A percentile compares a stretch with the other conserved stretches of the same genome.
phyloP scores from a whole-genome alignment of 2,797 vertebrate genomes.

The Vireo griseus region DNA sequence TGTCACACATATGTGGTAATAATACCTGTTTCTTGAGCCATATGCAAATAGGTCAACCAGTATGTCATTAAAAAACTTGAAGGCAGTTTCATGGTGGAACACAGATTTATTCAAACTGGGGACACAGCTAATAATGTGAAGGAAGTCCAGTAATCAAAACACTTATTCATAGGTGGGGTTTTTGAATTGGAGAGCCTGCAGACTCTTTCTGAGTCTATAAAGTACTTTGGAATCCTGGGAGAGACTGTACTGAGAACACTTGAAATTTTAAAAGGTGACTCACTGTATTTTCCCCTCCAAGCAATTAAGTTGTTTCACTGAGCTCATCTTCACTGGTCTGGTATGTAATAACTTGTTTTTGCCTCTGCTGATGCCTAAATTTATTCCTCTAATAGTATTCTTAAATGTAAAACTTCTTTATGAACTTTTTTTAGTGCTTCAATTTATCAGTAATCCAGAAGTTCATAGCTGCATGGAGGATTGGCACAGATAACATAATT shows the following conservation, averaged over 20 bases:
- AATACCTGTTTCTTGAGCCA: background rate
- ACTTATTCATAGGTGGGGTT: background rate
- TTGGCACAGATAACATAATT: background rate
- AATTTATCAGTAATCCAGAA: background rate
- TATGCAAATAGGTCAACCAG: background rate
- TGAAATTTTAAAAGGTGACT: conserved; percentile 44
- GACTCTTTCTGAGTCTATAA: background rate
- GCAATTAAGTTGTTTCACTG: conserved; percentile 30
- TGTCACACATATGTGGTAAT: background rate
- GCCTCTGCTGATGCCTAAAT: background rate
- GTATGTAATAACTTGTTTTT: conserved; percentile 50
- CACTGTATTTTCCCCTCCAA: conserved; percentile 28
- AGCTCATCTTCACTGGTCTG: conserved; percentile 16
- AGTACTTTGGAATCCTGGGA: background rate
- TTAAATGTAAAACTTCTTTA: background rate
- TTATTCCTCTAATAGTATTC: background rate
- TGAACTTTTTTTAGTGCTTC: background rate
- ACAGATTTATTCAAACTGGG: background rate
- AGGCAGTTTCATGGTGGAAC: background rate
- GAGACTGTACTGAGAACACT: background rate
- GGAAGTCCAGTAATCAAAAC: background rate
- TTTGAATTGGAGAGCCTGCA: background rate
- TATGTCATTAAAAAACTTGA: background rate
- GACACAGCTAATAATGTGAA: background rate
- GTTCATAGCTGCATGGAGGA: background rate